phyloP scores from a whole-genome alignment of 30 jellyfish, hydroid and myxozoan genomes.

The Aurelia sp. region DNA sequence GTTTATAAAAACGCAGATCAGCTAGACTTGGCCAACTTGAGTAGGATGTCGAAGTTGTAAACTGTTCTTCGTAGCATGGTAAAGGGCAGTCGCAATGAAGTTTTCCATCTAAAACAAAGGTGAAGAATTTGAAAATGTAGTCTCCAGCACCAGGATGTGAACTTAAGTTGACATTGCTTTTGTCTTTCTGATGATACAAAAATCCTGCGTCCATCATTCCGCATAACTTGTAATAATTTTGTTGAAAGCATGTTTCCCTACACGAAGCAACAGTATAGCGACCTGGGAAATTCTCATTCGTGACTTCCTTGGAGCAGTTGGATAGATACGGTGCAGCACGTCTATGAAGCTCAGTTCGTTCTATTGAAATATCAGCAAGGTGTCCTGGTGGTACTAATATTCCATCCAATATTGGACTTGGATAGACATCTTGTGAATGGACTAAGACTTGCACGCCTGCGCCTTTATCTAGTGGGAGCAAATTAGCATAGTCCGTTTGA shows the following conservation, averaged over 20 bases:
- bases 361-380: conserved; percentile 16
- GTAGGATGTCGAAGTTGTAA: neutral
- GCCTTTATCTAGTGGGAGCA: conserved; percentile 21
- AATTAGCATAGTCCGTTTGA: conserved; percentile 36
- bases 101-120: neutral
- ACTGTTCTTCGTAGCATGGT: conserved; percentile 48
- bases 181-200: conserved; percentile 7
- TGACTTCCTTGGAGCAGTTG: neutral
- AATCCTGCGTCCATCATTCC: conserved; percentile 18
- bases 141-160: neutral
- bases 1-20: conserved; percentile 22
- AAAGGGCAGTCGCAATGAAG: conserved; percentile 34
- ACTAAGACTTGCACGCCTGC: conserved; percentile 53
- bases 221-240: neutral
- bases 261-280: conserved; percentile 17
- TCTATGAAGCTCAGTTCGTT: conserved; percentile 2
- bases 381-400: conserved; percentile 32
- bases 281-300: conserved; percentile 6
- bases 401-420: conserved; percentile 6
- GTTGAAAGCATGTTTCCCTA: conserved; percentile 7
- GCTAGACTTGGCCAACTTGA: conserved; percentile 52
- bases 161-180: too few species aligned
- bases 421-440: conserved; percentile 43
- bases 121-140: neutral
- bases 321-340: conserved; percentile 33